phyloP scores from a whole-genome alignment of 2,888 invertebrate genomes.

The Chalcis sispes region DNA sequence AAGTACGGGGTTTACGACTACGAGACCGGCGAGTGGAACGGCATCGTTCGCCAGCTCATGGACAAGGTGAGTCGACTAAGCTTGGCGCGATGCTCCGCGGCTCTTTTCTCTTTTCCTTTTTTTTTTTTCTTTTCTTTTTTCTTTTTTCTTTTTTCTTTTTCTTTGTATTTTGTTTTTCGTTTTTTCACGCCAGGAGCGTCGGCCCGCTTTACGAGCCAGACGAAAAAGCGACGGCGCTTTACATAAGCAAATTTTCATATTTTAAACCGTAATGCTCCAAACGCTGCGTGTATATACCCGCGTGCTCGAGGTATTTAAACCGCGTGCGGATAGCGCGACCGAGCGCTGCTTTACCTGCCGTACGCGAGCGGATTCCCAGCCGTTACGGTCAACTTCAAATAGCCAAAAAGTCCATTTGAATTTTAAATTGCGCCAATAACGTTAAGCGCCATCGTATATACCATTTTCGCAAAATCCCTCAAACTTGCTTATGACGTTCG shows the following conservation, averaged over 20 bases:
- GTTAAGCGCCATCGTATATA: too few species aligned
- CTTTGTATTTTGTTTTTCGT: conserved; percentile 11
- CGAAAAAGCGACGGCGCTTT: conserved; percentile 15
- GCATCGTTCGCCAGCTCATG: conserved; percentile 82
- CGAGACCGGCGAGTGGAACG: conserved; percentile 86
- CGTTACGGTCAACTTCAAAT: conserved; percentile 29
- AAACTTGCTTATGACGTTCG: too few species aligned
- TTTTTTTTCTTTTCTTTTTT: neutral
- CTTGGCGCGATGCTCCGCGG: too few species aligned
- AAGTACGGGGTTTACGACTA: conserved; percentile 86
- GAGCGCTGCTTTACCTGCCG: neutral
- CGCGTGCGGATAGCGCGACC: neutral
- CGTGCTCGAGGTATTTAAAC: too few species aligned
- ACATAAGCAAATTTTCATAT: conserved; percentile 46
- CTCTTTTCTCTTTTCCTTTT: too few species aligned
- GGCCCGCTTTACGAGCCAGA: too few species aligned
- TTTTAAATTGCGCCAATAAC: conserved; percentile 20
- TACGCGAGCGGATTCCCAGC: conserved; percentile 6
- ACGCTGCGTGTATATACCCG: neutral
- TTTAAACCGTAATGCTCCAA: conserved; percentile 4
- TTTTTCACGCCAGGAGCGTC: neutral
- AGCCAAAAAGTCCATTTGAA: conserved; percentile 29
- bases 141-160: neutral
- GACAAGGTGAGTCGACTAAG: conserved; percentile 81
- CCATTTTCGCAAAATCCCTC: too few species aligned